Evolutionary conservation across 2,113 vertebrate genomes (phyloP).

Genomic region (Proterorhinus semilunaris): DNA sequence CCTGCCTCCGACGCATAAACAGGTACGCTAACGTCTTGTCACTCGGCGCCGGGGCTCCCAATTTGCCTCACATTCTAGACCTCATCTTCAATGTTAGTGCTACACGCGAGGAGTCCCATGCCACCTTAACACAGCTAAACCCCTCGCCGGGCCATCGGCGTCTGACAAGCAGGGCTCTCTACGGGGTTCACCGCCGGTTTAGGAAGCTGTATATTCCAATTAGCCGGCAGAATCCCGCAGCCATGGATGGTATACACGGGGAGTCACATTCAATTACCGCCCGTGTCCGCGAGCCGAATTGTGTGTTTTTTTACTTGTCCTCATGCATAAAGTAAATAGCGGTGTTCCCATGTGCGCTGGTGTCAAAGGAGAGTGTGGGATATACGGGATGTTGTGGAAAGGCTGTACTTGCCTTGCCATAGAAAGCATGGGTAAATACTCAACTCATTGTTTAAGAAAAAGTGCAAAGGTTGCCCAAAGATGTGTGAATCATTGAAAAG

Average conservation of each 20-base stretch:
- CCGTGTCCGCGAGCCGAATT: conserved; percentile 58
- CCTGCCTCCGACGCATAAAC: conserved; percentile 16
- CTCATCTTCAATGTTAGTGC: conserved; percentile 57
- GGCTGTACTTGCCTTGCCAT: too few relatives aligned
- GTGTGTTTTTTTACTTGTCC: conserved; percentile 73
- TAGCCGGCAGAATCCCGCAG: conserved; percentile 62
- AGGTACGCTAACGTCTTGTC: conserved; percentile 22
- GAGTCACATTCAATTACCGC: conserved; percentile 76
- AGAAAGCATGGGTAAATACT: too few relatives aligned
- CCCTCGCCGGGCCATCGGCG: conserved; percentile 32
- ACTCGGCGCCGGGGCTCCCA: conserved; percentile 34
- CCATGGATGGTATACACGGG: conserved; percentile 68
- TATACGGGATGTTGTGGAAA: conserved; percentile 9
- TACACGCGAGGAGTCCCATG: conserved; percentile 44
- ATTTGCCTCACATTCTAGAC: conserved; percentile 46
- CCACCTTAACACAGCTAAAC: conserved; percentile 55
- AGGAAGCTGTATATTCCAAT: conserved; percentile 74
- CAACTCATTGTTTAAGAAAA: too few relatives aligned
- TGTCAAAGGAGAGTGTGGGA: conserved; percentile 46
- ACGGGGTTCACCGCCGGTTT: conserved; percentile 58
- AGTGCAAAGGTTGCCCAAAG: too few relatives aligned
- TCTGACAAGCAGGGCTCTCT: conserved; percentile 61
- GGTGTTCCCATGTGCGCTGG: conserved; percentile 40
- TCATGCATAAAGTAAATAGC: conserved; percentile 66
- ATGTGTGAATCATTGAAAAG: too few relatives aligned